Evolutionary conservation across 2,888 invertebrate species (phyloP).

Genomic region (Catotricha subobsoleta): DNA sequence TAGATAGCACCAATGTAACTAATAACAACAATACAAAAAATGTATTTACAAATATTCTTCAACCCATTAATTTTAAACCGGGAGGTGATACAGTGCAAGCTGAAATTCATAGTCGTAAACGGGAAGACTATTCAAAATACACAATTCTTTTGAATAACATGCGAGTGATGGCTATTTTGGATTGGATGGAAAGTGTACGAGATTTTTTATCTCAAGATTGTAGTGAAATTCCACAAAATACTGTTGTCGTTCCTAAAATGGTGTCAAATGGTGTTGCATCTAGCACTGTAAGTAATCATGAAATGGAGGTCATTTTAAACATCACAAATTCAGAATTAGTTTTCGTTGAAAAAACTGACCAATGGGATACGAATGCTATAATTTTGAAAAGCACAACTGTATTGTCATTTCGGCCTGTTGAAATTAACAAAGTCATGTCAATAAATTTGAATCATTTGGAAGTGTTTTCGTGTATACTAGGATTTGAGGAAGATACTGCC

Average conservation of each 20-base stretch:
- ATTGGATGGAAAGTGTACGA: conserved; percentile 77
- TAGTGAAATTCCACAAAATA: conserved; percentile 18
- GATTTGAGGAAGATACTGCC: conserved; percentile 82
- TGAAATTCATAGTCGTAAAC: conserved; percentile 54
- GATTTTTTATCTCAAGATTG: conserved; percentile 50
- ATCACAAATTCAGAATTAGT: conserved; percentile 92
- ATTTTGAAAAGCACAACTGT: conserved; percentile 86
- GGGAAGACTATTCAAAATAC: conserved; percentile 51
- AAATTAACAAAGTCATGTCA: conserved; percentile 55
- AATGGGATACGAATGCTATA: conserved; percentile 82
- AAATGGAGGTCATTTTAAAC: conserved; percentile 68
- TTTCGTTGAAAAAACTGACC: conserved; percentile 75
- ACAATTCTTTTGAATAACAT: conserved; percentile 86
- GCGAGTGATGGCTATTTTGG: conserved; percentile 81
- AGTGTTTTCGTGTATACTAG: conserved; percentile 81
- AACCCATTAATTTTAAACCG: conserved; percentile 45
- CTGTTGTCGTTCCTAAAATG: neutral
- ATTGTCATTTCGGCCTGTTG: conserved; percentile 54
- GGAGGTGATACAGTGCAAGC: conserved; percentile 42
- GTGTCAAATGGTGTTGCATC: conserved; percentile 7
- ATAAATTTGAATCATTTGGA: conserved; percentile 81
- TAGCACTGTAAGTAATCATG: conserved; percentile 13
- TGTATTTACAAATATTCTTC: conserved; percentile 75
- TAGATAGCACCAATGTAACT: neutral
- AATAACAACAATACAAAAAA: conserved; percentile 46